phyloP scores from a whole-genome alignment of 2,797 vertebrate species.

The Huso huso region DNA sequence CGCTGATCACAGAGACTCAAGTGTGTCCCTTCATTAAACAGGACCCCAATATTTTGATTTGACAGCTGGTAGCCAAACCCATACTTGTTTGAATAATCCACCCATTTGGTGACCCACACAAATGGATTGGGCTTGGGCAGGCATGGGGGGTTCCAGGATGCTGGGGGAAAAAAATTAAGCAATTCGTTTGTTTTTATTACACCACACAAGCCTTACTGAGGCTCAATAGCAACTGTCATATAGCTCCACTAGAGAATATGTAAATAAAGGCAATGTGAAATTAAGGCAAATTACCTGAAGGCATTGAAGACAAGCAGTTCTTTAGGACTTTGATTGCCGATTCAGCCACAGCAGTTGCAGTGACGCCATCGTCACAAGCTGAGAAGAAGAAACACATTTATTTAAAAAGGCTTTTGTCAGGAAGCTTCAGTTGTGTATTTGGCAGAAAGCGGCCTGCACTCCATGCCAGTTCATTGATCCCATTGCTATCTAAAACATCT shows the following conservation, averaged over 20 bases:
- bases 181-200: not conserved
- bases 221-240: not conserved
- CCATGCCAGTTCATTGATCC: no score
- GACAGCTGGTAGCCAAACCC: slow-evolving; percentile 97
- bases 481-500: no score
- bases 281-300: slow-evolving; percentile 65
- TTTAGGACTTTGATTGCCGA: slow-evolving; percentile 73
- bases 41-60: slow-evolving; percentile 83
- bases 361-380: slow-evolving; percentile 82
- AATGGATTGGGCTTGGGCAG: slow-evolving; percentile 79
- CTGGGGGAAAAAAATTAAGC: slow-evolving; percentile 42
- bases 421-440: not conserved
- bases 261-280: slow-evolving; percentile 13
- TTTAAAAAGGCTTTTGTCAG: not conserved
- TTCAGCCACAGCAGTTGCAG: slow-evolving; percentile 72
- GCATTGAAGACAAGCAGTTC: slow-evolving; percentile 82
- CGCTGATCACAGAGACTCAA: slow-evolving; percentile 81
- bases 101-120: slow-evolving; percentile 97
- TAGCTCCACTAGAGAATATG: not conserved
- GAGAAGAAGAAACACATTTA: slow-evolving; percentile 6
- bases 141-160: slow-evolving; percentile 78
- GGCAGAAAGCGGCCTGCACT: not conserved
- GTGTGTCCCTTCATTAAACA: slow-evolving; percentile 93
- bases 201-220: not conserved
- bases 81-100: slow-evolving; percentile 97